Evolutionary conservation across 2,113 vertebrate genomes (phyloP).

Genomic region (Pseudopipra pipra): DNA sequence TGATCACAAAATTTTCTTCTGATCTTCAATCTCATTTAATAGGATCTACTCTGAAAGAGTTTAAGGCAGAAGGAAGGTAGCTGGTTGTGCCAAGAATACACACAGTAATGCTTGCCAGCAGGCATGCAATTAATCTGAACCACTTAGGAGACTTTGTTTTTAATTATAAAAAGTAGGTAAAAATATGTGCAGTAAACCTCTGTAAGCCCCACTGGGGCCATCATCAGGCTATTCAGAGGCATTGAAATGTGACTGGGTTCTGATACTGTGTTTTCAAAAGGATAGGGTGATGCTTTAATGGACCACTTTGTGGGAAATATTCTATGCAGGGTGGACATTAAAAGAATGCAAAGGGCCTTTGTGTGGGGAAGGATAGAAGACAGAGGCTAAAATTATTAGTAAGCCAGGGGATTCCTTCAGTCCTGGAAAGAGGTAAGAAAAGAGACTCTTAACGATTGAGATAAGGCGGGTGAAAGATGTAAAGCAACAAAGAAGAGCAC

Average conservation of each 20-base stretch:
- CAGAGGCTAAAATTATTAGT: not conserved
- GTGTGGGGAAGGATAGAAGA: not conserved
- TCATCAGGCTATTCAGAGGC: slow-evolving; percentile 15
- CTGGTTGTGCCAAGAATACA: slow-evolving; percentile 28
- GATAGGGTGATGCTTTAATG: not conserved
- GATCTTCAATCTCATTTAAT: slow-evolving; percentile 14
- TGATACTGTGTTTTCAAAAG: not conserved
- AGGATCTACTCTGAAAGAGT: not conserved
- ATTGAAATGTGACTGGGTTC: not conserved
- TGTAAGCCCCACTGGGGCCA: not conserved
- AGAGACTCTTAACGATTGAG: not conserved
- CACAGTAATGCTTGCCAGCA: not conserved
- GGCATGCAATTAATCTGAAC: slow-evolving; percentile 45
- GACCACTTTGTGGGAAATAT: slow-evolving; percentile 5
- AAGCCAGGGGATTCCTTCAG: not conserved
- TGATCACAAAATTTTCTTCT: not conserved
- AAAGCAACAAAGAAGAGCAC: not conserved
- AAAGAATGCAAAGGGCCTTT: slow-evolving; percentile 5
- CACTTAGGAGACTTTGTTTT: slow-evolving; percentile 34
- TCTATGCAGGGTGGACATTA: not conserved
- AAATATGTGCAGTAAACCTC: slow-evolving; percentile 32
- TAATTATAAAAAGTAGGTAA: slow-evolving; percentile 63
- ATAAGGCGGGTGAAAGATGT: not conserved
- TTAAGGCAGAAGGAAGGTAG: not conserved
- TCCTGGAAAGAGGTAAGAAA: not conserved